Percentiles rank a stretch among this genome's conserved stretches.
phyloP scores from a whole-genome alignment of 2,888 invertebrate species.

The Rhorus exstirpatorius region DNA sequence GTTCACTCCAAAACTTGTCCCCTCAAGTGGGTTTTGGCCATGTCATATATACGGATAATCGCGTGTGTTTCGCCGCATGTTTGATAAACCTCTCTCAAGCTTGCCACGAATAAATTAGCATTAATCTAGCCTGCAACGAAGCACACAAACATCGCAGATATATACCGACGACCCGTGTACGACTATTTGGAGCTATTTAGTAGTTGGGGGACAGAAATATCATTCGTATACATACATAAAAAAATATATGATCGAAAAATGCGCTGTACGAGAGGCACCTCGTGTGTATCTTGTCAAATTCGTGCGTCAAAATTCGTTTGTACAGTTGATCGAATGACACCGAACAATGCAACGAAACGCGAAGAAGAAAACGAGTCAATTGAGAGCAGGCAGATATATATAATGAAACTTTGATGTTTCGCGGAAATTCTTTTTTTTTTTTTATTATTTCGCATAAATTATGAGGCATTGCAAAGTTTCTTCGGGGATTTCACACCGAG shows the following conservation, averaged over 20 bases:
- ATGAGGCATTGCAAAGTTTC: not conserved
- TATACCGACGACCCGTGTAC: not conserved
- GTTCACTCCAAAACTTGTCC: conserved; percentile 29
- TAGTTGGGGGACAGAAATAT: not conserved
- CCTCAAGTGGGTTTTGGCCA: conserved; percentile 43
- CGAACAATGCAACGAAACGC: too few species aligned
- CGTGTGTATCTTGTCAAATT: too few species aligned
- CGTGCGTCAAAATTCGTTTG: too few species aligned
- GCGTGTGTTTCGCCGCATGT: not conserved
- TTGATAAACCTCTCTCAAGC: not conserved
- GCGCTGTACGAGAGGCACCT: too few species aligned
- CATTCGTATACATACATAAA: too few species aligned
- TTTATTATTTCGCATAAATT: not conserved
- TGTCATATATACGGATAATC: conserved; percentile 45
- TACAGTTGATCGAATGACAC: too few species aligned
- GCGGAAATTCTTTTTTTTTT: not conserved
- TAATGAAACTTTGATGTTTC: not conserved
- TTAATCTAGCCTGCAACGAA: conserved; percentile 32
- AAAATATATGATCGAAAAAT: too few species aligned
- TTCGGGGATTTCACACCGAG: not conserved
- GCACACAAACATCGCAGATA: conserved; percentile 34
- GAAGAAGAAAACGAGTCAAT: too few species aligned
- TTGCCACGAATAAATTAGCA: conserved; percentile 49
- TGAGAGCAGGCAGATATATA: too few species aligned
- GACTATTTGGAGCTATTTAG: not conserved